phyloP scores from a whole-genome alignment of 1,140 invertebrate species.

The Saccostrea echinata region DNA sequence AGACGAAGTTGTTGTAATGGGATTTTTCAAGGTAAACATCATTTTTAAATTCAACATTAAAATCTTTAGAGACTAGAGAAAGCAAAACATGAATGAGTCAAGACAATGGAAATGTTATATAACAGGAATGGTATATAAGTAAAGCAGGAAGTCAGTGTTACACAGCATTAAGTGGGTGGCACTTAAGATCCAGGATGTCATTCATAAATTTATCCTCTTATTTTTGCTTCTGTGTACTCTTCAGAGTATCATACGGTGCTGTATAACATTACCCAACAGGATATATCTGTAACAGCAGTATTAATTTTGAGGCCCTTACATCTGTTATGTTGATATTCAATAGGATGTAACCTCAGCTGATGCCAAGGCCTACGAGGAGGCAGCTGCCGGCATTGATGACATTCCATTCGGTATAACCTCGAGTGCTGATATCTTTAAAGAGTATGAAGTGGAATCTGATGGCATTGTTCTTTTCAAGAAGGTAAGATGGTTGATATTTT shows the following conservation, averaged over 20 bases:
- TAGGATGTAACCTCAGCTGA: slow-evolving; percentile 86
- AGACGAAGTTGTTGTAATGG: slow-evolving; percentile 91
- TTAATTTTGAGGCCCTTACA: neutral
- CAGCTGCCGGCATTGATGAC: slow-evolving; percentile 91
- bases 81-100: neutral
- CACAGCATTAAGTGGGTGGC: neutral
- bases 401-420: slow-evolving; percentile 92
- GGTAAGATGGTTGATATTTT: slow-evolving; percentile 80
- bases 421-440: slow-evolving; percentile 87
- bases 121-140: neutral
- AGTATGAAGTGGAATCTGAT: slow-evolving; percentile 86
- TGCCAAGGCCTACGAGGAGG: slow-evolving; percentile 91
- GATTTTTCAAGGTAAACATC: slow-evolving; percentile 91
- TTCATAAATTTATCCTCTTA: neutral
- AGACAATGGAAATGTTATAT: neutral
- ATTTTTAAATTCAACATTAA: too few species aligned
- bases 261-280: neutral
- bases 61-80: neutral
- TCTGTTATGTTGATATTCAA: slow-evolving; percentile 36
- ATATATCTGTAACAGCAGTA: neutral
- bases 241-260: neutral
- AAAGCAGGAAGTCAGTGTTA: neutral
- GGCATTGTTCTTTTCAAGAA: slow-evolving; percentile 94
- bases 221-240: neutral
- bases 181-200: neutral